phyloP scores from a whole-genome alignment of 2,888 invertebrate genomes.

The Clunio marinus region DNA sequence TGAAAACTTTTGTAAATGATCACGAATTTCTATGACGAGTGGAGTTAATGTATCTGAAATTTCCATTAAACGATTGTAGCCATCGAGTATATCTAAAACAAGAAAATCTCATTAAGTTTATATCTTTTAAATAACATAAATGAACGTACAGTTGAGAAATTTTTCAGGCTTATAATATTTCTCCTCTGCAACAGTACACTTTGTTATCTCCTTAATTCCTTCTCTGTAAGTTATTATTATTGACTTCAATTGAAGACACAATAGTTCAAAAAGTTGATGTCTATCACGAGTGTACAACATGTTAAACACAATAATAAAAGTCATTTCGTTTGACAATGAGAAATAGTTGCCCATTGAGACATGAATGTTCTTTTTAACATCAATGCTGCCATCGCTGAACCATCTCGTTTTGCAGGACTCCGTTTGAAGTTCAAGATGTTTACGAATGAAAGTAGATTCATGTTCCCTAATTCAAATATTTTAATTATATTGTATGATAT shows the following conservation, averaged over 20 bases:
- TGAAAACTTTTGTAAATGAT: constrained; percentile 60
- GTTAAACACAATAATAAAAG: constrained; percentile 40
- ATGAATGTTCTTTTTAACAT: constrained; percentile 40
- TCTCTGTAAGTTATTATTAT: constrained; percentile 60
- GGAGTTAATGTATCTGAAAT: constrained; percentile 59
- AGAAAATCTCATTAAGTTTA: constrained; percentile 21
- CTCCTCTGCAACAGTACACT: constrained; percentile 53
- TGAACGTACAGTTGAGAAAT: constrained; percentile 28
- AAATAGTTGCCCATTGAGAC: constrained; percentile 40
- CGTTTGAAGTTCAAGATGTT: constrained; percentile 39
- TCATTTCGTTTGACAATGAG: constrained; percentile 41
- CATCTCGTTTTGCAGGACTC: constrained; percentile 39
- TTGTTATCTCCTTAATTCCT: constrained; percentile 52
- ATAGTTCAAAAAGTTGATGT: constrained; percentile 61
- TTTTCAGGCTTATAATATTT: constrained; percentile 50
- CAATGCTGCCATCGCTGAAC: constrained; percentile 40
- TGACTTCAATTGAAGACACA: constrained; percentile 63
- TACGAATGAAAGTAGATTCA: constrained; percentile 36
- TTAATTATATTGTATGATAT: not conserved
- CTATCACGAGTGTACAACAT: constrained; percentile 56
- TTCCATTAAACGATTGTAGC: constrained; percentile 60
- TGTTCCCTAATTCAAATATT: constrained; percentile 20
- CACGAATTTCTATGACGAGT: constrained; percentile 58
- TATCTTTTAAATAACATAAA: too few species aligned
- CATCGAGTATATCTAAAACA: constrained; percentile 59